Base-by-base conservation (phyloP, 2,797 vertebrate genomes). In the Ataeniobius toweri region DNA sequence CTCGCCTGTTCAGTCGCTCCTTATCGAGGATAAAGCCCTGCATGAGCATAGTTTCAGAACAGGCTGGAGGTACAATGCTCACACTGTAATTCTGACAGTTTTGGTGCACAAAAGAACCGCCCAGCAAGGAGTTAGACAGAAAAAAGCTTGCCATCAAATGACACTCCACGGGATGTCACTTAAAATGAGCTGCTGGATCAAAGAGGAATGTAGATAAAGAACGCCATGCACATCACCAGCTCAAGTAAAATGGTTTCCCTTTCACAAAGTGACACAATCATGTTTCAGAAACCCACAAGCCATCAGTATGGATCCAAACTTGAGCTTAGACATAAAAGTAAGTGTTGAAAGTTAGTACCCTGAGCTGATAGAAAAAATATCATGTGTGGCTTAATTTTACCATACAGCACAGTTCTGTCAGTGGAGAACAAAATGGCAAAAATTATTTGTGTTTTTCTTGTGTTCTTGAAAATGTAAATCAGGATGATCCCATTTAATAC, bases 41-140 rank as follows among this genome's bases (percentile, higher is more conserved):
- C 65, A 44, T 83, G 88, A 92, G 82, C 79, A 78, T 81, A 81
- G 89, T 90, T 90, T 90, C 76, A 83, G 85, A 88, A 80, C 41
- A 83, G 83, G 79, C 90, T 88, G 78, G 82, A 88, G 78, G 88
- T 91, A 84, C 83, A 87, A 84, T 78, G 65, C 79, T 87, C 51
- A 76, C 83, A 79, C 85, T 90, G 77, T 79, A 75, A 87, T 86
- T 92, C 77, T 91, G 86, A 91, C 88, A 91, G 87, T 89, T 90
- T 85, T 80, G 83, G 80, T 36, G 78, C 80, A 89, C 80, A 88
- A 89, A 91, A 82, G 85, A 86, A 70, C 75, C 76, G 85, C 80
- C 73, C 91, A 83, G 88, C 83, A 83, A 79, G 82, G 74, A 79
- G 80, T 79, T 74, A 68, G 80, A 85, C 75, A 72, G 85, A 89